phyloP scores from a whole-genome alignment of 2,888 invertebrate genomes.

The Phengaris arion region DNA sequence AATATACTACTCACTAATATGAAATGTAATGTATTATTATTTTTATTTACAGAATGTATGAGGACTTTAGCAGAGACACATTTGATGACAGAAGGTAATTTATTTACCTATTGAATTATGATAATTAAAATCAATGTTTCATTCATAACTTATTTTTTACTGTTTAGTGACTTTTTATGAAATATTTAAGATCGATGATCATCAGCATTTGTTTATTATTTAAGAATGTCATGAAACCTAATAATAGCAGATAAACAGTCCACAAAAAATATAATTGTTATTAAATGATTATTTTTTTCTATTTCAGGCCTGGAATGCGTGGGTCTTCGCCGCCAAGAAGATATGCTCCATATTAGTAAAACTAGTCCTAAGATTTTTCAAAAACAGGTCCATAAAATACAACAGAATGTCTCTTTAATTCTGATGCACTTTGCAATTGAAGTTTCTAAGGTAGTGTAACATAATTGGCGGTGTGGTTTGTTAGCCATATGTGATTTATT shows the following conservation, averaged over 20 bases:
- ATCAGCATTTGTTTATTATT: no score
- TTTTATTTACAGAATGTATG: constrained; percentile 83
- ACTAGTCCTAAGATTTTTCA: constrained; percentile 11
- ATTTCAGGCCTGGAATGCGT: constrained; percentile 85
- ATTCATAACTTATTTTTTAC: no score
- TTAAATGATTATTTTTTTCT: neutral
- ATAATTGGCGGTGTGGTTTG: constrained; percentile 1
- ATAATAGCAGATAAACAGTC: no score
- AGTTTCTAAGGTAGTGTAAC: neutral
- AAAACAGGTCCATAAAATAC: constrained; percentile 16
- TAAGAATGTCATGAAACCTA: no score
- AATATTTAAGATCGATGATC: no score
- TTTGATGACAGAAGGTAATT: constrained; percentile 91
- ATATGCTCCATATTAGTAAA: constrained; percentile 88
- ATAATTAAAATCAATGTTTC: no score
- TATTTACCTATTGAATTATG: neutral
- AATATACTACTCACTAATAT: neutral
- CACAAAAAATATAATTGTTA: no score
- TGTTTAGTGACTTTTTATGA: no score
- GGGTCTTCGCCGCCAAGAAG: constrained; percentile 91
- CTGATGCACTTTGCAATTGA: neutral
- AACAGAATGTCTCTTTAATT: constrained; percentile 6
- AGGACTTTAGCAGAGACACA: constrained; percentile 92
- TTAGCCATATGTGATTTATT: neutral
- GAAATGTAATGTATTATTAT: neutral